Conservation (phyloP, 1,140 invertebrate species). For the Eriosoma lanigerum region DNA sequence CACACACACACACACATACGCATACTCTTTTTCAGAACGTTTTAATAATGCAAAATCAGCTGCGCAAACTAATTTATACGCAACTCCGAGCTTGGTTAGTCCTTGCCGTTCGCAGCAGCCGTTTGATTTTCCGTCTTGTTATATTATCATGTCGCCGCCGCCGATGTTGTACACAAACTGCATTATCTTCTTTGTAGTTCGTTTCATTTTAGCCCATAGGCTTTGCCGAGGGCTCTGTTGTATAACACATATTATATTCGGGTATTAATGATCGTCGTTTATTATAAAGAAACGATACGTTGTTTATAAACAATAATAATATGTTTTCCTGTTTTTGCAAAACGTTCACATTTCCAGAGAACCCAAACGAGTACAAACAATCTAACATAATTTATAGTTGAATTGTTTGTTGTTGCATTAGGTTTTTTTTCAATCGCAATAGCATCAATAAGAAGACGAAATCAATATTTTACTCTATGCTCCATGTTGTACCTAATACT, state of each 20-base stretch:
- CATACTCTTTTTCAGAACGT: not conserved
- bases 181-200: constrained; percentile 10
- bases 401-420: not conserved
- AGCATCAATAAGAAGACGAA: too few relatives aligned
- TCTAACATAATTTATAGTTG: not conserved
- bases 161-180: not conserved
- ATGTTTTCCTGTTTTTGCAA: not conserved
- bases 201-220: not conserved
- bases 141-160: not conserved
- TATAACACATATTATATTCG: not conserved
- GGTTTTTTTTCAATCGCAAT: not conserved
- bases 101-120: not conserved
- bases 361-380: not conserved
- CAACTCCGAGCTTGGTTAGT: not conserved
- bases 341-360: not conserved
- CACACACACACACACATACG: too few relatives aligned
- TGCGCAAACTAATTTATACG: not conserved
- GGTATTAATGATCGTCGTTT: not conserved
- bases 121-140: constrained; percentile 1
- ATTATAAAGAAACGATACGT: too few relatives aligned
- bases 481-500: too few relatives aligned
- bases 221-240: not conserved
- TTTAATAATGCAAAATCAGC: constrained; percentile 3
- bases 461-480: too few relatives aligned
- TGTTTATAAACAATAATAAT: not conserved